A percentile compares a stretch with the other conserved stretches of the same genome.
phyloP scores from a whole-genome alignment of 2,797 vertebrate genomes.

The Poeciliopsis presidionis region DNA sequence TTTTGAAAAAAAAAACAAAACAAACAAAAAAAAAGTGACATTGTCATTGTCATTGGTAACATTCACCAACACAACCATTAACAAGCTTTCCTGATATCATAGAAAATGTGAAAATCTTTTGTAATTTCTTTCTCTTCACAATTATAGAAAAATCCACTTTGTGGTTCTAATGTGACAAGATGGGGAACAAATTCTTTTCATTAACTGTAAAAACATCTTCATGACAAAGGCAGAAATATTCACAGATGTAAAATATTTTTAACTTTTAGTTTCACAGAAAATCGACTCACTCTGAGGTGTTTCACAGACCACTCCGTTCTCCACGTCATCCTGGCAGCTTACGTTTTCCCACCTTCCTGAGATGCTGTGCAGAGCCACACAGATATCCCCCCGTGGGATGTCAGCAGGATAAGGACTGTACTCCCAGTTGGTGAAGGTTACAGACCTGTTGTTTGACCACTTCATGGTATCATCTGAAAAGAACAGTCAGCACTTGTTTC shows the following conservation, averaged over 20 bases:
- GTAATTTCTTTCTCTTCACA: not conserved
- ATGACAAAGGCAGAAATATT: not conserved
- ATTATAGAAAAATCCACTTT: not conserved
- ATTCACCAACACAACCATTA: not conserved
- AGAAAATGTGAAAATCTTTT: too few relatives aligned
- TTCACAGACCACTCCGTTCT: slow-evolving; percentile 86
- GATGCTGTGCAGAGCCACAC: slow-evolving; percentile 80
- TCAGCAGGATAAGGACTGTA: slow-evolving; percentile 51
- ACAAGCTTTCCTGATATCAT: not conserved
- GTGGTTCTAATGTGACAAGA: not conserved
- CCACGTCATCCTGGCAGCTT: slow-evolving; percentile 78
- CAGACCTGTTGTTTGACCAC: slow-evolving; percentile 80
- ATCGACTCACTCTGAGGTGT: slow-evolving; percentile 75
- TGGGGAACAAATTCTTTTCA: not conserved
- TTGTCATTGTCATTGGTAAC: not conserved
- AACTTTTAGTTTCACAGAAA: not conserved
- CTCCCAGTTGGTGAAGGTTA: slow-evolving; percentile 86
- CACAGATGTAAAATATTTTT: not conserved
- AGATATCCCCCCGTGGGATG: slow-evolving; percentile 76
- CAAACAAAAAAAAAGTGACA: too few relatives aligned
- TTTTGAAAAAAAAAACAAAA: not conserved
- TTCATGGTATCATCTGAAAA: slow-evolving; percentile 80
- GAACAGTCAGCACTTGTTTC: slow-evolving; percentile 4
- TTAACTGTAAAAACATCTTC: not conserved
- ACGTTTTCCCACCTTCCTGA: slow-evolving; percentile 85